Evolutionary conservation across 2,113 vertebrate genomes (phyloP), one percentile per base, ranked within the genome.

Genomic region (Butorides virescens): DNA sequence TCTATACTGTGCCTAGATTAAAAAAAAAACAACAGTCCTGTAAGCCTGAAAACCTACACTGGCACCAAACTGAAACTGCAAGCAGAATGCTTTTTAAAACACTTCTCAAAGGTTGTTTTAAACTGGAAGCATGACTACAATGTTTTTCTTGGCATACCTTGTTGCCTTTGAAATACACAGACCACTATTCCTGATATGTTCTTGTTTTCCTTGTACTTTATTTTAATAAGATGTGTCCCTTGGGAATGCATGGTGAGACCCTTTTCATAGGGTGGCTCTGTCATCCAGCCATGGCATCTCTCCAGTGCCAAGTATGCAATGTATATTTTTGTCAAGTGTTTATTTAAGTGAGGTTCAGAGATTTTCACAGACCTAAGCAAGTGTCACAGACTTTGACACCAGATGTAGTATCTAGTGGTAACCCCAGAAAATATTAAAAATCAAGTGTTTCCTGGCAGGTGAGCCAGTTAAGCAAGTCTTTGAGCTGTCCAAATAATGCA

Each of bases 141-240:
- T 88, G 72, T 84, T 96, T 94, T 80, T 78, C 61, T 94, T 96
- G 96, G 95, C 88, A 78, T 86, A 70, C 18, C 29, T 71, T 75
- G 6, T 53, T 86, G 65, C 19, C 72, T 92, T 88, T 92, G 82
- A 95, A 88, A 95, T 63, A 86, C 26, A 27, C 29, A 68, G 47
- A 49, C 26, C 61, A 26, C 55, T 59, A 39, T 93, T 93, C 93
- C 81, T 83, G 37, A 74, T 74, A 39, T 52, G 26, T 50, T 86
- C 68, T 29, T 80, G 15, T 92, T 96, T 95, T 92, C 21, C 27
- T 92, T 83, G 34, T 39, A 59, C 86, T 94, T 94, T 79, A 61
- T 81, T 96, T 88, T 67, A 74, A 77, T n/a, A 63, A 90, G 37
- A 86, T 47, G 9, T 30, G 27, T 72, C 68, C 75, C 78, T 62